These are phyloP conservation scores for Achroia grisella DNA, from an alignment of 1,140 invertebrate genomes.

Conservation along the genomic window DNA sequence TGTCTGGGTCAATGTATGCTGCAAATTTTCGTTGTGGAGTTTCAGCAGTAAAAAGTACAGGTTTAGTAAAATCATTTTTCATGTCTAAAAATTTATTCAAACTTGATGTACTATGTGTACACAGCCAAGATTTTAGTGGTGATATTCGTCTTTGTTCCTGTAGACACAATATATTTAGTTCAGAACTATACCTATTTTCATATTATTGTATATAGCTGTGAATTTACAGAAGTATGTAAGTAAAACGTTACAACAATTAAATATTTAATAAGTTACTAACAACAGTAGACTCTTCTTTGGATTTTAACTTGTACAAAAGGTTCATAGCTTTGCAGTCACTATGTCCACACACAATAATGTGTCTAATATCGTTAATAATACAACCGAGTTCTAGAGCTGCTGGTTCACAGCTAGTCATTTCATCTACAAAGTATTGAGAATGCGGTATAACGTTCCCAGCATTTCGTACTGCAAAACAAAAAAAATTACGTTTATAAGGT, in stretches of 20 bases:
- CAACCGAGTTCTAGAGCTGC: conserved; percentile 95
- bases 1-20: conserved; percentile 95
- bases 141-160: conserved; percentile 87
- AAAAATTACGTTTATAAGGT: background rate
- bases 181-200: too few species aligned
- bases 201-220: too few species aligned
- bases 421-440: conserved; percentile 89
- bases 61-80: conserved; percentile 80
- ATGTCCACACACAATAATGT: conserved; percentile 97
- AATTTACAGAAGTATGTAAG: too few species aligned
- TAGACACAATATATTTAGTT: conserved; percentile 20
- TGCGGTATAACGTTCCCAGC: conserved; percentile 95
- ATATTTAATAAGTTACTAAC: conserved; percentile 52
- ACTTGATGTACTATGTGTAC: conserved; percentile 87
- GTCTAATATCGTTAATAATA: conserved; percentile 92
- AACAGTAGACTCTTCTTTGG: conserved; percentile 83
- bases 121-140: conserved; percentile 93
- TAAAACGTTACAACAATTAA: too few species aligned
- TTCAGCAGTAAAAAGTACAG: conserved; percentile 90
- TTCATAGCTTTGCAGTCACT: conserved; percentile 99
- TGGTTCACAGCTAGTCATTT: conserved; percentile 93
- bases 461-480: conserved; percentile 86
- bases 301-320: conserved; percentile 87
- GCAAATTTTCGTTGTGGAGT: conserved; percentile 90
- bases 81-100: conserved; percentile 89